Evolutionary conservation across 2,888 invertebrate genomes (phyloP).

Genomic region (Alcis repandata): DNA sequence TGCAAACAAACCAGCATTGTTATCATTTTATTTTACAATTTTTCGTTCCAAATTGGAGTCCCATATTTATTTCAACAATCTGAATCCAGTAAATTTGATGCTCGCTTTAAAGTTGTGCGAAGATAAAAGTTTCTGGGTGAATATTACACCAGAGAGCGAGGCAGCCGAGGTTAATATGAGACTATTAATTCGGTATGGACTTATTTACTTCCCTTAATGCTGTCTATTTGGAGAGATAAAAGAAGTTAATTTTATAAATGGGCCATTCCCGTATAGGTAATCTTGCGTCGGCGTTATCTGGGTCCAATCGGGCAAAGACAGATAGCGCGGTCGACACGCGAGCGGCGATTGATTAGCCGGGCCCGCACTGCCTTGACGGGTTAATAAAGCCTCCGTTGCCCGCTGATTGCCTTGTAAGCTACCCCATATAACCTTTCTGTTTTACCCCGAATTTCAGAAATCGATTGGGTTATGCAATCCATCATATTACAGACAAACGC

Average conservation of each 20-base stretch:
- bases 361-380: constrained; percentile 82
- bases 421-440: constrained; percentile 64
- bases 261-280: constrained; percentile 80
- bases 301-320: constrained; percentile 83
- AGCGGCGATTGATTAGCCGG: constrained; percentile 84
- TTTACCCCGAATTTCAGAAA: constrained; percentile 69
- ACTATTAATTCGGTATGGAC: constrained; percentile 72
- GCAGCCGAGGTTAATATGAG: constrained; percentile 61
- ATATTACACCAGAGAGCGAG: constrained; percentile 31
- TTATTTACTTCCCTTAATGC: constrained; percentile 78
- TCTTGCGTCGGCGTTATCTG: constrained; percentile 82
- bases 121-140: constrained; percentile 26
- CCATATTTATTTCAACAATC: constrained; percentile 38
- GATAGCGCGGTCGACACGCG: constrained; percentile 85
- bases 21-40: constrained; percentile 39
- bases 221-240: constrained; percentile 79
- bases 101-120: constrained; percentile 34
- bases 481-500: constrained; percentile 61
- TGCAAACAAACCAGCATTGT: constrained; percentile 29
- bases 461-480: constrained; percentile 68
- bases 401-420: constrained; percentile 82
- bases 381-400: constrained; percentile 81
- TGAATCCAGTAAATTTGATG: constrained; percentile 42
- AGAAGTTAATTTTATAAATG: constrained; percentile 85
- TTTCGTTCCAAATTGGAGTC: constrained; percentile 35